Percentiles rank a stretch among this genome's conserved stretches.
Evolutionary conservation across 2,113 vertebrate genomes (phyloP).

Genomic region (Chaenocephalus aceratus): DNA sequence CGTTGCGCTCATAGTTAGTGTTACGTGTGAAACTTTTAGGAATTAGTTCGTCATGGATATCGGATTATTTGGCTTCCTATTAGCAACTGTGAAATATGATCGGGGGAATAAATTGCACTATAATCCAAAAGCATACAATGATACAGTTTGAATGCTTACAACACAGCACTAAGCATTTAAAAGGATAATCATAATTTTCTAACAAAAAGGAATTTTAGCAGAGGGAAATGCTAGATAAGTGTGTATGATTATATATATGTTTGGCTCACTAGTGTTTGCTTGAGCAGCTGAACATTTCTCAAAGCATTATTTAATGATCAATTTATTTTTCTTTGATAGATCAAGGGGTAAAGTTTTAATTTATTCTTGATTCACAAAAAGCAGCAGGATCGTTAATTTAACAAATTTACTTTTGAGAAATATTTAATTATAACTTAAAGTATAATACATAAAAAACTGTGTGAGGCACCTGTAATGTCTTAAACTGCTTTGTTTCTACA

Average conservation of each 20-base stretch:
- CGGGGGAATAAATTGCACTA: not conserved
- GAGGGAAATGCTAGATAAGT: not conserved
- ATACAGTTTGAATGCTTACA: not conserved
- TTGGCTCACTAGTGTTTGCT: not conserved
- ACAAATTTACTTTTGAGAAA: not conserved
- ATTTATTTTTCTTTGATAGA: not conserved
- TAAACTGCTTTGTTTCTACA: not conserved
- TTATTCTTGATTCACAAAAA: not conserved
- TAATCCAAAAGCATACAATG: conserved; percentile 26
- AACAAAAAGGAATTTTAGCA: not conserved
- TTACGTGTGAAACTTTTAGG: conserved; percentile 16
- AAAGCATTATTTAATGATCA: not conserved
- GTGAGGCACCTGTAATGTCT: conserved; percentile 20
- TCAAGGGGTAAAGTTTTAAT: not conserved
- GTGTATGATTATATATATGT: not conserved
- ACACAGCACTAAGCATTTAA: not conserved
- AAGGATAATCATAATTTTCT: not conserved
- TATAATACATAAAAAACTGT: not conserved
- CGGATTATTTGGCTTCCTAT: conserved; percentile 22
- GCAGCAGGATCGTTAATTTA: not conserved
- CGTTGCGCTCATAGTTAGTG: conserved; percentile 1
- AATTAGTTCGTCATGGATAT: conserved; percentile 22
- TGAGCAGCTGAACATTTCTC: not conserved
- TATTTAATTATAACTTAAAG: too few relatives aligned
- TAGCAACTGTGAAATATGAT: conserved; percentile 45